Percentiles rank a stretch among this genome's conserved stretches.
Conservation (phyloP, 2,888 invertebrate species). For the Drosophila neoperkinsi region DNA sequence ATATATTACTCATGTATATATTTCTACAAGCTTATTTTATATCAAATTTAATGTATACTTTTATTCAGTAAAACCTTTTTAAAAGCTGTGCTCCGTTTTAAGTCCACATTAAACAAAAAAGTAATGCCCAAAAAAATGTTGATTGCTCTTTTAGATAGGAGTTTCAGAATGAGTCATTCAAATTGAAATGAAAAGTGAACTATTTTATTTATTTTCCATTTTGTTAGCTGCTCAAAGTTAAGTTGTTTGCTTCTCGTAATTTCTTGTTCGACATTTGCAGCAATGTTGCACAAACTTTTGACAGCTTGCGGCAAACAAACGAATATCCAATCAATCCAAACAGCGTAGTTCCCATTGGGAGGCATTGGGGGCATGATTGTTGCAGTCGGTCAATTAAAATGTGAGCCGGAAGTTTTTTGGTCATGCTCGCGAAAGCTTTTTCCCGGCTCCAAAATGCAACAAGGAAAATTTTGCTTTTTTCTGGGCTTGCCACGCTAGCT, state of each 20-base stretch:
- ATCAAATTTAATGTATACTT: too few relatives aligned
- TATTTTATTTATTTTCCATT: not conserved
- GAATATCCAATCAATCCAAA: conserved; percentile 44
- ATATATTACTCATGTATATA: not conserved
- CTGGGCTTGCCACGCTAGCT: conserved; percentile 53
- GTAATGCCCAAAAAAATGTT: not conserved
- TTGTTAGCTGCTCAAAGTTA: not conserved
- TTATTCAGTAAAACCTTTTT: too few relatives aligned
- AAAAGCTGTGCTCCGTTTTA: too few relatives aligned
- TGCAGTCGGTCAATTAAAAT: conserved; percentile 70
- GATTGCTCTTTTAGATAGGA: not conserved
- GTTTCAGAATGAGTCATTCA: not conserved
- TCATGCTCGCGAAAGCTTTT: conserved; percentile 59
- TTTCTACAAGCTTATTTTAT: not conserved
- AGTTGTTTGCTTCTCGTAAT: not conserved
- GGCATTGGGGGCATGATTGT: not conserved
- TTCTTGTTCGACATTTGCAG: conserved; percentile 22
- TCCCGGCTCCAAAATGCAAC: conserved; percentile 4
- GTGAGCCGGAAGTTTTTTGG: conserved; percentile 73
- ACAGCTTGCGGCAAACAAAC: conserved; percentile 41
- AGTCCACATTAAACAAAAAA: not conserved
- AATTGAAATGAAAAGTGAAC: not conserved
- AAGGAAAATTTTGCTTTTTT: conserved; percentile 24
- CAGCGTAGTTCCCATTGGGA: not conserved
- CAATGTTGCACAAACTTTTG: conserved; percentile 55